Base-by-base conservation (phyloP, 2,113 vertebrate genomes). In the Sander vitreus region DNA sequence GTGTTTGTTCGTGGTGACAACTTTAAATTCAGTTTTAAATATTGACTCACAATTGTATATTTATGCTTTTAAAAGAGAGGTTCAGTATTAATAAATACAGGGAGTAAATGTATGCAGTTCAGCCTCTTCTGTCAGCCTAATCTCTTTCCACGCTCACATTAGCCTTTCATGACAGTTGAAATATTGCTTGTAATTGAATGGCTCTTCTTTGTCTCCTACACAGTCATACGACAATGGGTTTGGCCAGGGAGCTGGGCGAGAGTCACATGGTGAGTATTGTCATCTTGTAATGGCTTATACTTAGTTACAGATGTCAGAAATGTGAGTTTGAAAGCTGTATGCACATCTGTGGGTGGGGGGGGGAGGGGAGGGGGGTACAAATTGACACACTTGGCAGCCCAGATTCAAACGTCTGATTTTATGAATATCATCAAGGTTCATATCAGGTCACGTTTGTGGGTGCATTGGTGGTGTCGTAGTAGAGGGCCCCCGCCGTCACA, bases 181-280 rank as follows among this genome's bases (percentile, higher is more conserved):
- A 14, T 47, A 55, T 25, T 51, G 51, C 23, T 23, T 80, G 11
- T 70, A 66, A 62, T 76, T 76, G 1, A 82, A 63, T 59, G 6
- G 11, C 9, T 75, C 60, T 18, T 65, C 8, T 80, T 81, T 93
- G 7, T 77, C 81, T 77, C 87, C 80, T 93, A 77, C 88, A 97
- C 92, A 99, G 98, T 98, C 98, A 0, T 99, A 99, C 1, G 98
- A 99, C 93, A 98, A 95, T 51, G 98, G 97, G 25, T 96, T 99
- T 93, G 97, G 96, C 12, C 98, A 99, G 85, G 98, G 98, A 95
- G 95, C 97, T 43, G 98, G 97, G 76, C 93, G 98, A 87, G 98
- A 99, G 94, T 99, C 98, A 76, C 98, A 99, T 73, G 98, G 98
- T 99, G 96, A 99, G 98, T 93, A 48, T 14, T 12, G 23, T 51